These are phyloP conservation scores for Tenualosa thibaudeaui DNA, from an alignment of 2,797 vertebrate genomes.

Conservation along the genomic window DNA sequence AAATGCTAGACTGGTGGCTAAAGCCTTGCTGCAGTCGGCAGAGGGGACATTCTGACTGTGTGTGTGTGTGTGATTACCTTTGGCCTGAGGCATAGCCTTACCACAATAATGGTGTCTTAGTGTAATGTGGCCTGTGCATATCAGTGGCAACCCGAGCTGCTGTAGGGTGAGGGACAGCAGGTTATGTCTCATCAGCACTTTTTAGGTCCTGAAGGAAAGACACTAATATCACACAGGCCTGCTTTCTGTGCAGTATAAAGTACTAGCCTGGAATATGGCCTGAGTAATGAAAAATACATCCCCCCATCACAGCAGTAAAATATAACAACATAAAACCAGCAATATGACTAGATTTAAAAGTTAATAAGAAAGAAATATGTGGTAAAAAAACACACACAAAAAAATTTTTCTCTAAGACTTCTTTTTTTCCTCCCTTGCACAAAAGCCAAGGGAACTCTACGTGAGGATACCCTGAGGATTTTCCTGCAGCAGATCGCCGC, in stretches of 20 bases:
- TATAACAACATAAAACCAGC: background rate
- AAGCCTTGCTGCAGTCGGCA: background rate
- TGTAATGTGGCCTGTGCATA: background rate
- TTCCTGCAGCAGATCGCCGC: constrained; percentile 97
- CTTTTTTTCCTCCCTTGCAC: background rate
- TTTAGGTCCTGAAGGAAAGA: background rate
- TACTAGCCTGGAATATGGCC: background rate
- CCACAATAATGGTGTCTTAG: background rate
- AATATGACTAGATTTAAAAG: background rate
- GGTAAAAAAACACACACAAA: no score
- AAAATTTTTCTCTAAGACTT: background rate
- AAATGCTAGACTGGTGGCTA: background rate
- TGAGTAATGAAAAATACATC: background rate
- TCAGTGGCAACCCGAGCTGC: background rate
- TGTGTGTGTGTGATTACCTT: constrained; percentile 8
- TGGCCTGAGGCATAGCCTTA: background rate
- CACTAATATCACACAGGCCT: background rate
- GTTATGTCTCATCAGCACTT: background rate
- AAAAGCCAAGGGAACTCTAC: constrained; percentile 88
- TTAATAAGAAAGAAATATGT: background rate
- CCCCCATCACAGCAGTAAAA: background rate
- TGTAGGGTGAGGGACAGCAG: background rate
- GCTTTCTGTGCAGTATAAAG: background rate
- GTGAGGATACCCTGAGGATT: constrained; percentile 91
- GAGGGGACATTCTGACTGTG: background rate